Percentiles rank a stretch among this genome's conserved stretches.
Conservation (phyloP, 2,113 vertebrate species). For the Xiphophorus maculatus region DNA sequence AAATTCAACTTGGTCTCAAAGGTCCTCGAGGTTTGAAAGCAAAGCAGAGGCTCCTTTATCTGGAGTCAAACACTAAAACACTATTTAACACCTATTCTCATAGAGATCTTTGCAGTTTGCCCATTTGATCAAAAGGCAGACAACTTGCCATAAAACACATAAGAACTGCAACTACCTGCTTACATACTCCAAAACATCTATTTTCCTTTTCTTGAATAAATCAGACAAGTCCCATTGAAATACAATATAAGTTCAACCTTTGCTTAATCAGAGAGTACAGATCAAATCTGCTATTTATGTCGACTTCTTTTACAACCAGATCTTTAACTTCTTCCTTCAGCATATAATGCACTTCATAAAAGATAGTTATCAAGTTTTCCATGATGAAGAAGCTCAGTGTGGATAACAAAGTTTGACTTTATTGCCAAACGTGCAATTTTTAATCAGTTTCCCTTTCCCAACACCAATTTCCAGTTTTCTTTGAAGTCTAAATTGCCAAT, state of each 20-base stretch:
- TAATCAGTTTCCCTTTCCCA: not conserved
- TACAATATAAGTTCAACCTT: not conserved
- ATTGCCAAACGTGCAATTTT: not conserved
- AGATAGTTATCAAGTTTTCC: not conserved
- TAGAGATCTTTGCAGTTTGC: not conserved
- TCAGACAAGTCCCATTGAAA: not conserved
- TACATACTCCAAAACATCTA: not conserved
- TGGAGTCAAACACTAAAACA: slow-evolving; percentile 4
- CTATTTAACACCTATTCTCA: not conserved
- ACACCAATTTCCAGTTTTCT: too few relatives aligned
- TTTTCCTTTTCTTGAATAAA: not conserved
- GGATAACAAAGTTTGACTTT: not conserved
- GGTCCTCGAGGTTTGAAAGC: slow-evolving; percentile 5
- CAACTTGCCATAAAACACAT: not conserved
- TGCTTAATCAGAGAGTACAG: not conserved
- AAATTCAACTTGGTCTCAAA: slow-evolving; percentile 41
- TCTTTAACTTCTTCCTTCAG: not conserved
- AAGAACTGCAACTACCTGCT: not conserved
- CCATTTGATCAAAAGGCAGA: not conserved
- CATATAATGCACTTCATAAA: not conserved
- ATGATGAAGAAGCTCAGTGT: not conserved
- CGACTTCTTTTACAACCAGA: not conserved
- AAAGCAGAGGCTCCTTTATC: not conserved
- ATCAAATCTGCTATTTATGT: not conserved
- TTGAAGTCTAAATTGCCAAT: too few relatives aligned